These are phyloP conservation scores for Melolontha melolontha DNA, from an alignment of 2,888 invertebrate species.

Conservation along the genomic window DNA sequence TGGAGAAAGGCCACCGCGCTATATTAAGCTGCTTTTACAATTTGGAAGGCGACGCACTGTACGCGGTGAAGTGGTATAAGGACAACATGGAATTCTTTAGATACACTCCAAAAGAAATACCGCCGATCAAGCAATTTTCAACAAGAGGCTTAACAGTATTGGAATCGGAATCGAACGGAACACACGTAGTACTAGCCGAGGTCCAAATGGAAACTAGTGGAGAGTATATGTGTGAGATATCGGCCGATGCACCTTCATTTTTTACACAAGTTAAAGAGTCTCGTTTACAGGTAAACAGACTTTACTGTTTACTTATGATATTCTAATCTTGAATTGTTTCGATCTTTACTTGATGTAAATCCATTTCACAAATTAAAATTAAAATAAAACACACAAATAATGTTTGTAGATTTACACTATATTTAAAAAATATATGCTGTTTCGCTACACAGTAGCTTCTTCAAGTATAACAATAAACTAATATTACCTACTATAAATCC, in stretches of 20 bases:
- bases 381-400: too few species aligned
- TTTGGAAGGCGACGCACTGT: conserved; percentile 74
- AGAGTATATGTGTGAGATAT: conserved; percentile 62
- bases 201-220: conserved; percentile 61
- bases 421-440: too few species aligned
- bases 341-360: too few species aligned
- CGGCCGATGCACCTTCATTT: conserved; percentile 64
- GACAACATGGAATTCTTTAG: conserved; percentile 75
- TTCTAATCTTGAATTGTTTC: neutral
- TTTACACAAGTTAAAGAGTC: conserved; percentile 60
- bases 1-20: conserved; percentile 73
- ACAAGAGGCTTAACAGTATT: conserved; percentile 73
- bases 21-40: conserved; percentile 74
- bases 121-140: conserved; percentile 74
- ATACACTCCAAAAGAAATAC: conserved; percentile 71
- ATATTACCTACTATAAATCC: too few species aligned
- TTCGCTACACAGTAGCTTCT: too few species aligned
- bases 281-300: conserved; percentile 69
- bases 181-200: conserved; percentile 59
- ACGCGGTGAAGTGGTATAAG: conserved; percentile 79
- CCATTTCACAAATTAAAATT: too few species aligned
- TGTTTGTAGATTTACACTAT: too few species aligned
- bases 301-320: conserved; percentile 3
- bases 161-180: conserved; percentile 66
- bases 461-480: too few species aligned